Percentiles rank a stretch among this genome's conserved stretches.
Conservation (phyloP, 2,888 invertebrate species). For the Cataglyphis altisquamis region DNA sequence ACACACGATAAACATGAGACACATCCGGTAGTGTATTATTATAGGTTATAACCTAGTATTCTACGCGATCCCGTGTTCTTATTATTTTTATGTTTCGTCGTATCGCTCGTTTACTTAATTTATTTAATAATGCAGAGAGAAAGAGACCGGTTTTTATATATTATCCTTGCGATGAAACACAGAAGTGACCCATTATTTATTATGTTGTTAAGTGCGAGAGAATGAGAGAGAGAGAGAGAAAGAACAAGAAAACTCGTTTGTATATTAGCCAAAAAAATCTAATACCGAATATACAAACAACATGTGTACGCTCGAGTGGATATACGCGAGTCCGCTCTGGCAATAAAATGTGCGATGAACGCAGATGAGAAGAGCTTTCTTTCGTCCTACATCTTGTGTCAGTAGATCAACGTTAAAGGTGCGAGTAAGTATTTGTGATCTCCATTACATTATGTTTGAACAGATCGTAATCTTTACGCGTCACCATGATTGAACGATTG, state of each 20-base stretch:
- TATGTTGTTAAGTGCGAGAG: conserved; percentile 79
- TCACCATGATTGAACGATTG: neutral
- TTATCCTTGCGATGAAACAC: conserved; percentile 77
- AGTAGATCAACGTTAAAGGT: conserved; percentile 18
- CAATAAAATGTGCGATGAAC: conserved; percentile 81
- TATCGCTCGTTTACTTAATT: conserved; percentile 84
- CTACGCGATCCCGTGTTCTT: conserved; percentile 70
- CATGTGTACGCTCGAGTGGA: conserved; percentile 81
- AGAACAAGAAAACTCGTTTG: conserved; percentile 80
- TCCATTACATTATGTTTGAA: conserved; percentile 29
- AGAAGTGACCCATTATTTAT: conserved; percentile 79
- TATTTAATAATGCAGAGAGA: conserved; percentile 79
- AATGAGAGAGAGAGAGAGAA: conserved; percentile 69
- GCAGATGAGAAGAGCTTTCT: conserved; percentile 58
- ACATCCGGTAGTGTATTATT: conserved; percentile 80
- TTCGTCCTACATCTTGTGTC: conserved; percentile 58
- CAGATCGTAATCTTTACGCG: neutral
- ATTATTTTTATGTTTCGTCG: conserved; percentile 72
- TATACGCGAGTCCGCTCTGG: conserved; percentile 75
- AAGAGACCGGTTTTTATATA: conserved; percentile 79
- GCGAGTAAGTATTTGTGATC: conserved; percentile 46
- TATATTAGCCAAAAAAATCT: conserved; percentile 82
- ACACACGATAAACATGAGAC: conserved; percentile 26
- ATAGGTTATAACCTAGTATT: conserved; percentile 74
- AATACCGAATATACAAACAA: conserved; percentile 80